Evolutionary conservation across 2,888 invertebrate species (phyloP).

Genomic region (Pollenia griseotomentosa): DNA sequence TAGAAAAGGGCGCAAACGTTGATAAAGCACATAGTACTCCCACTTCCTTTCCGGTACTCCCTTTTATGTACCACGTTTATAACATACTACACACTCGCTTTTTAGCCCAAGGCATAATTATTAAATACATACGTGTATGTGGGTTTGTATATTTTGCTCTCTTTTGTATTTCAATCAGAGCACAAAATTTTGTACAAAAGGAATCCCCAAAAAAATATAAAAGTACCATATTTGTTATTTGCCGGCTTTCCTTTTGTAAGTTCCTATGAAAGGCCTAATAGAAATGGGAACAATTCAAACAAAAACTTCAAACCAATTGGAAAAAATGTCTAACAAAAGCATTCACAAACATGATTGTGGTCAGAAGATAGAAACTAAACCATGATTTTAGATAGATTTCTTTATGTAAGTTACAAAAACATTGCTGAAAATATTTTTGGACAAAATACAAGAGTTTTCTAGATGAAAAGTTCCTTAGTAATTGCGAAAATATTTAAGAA

Average conservation of each 20-base stretch:
- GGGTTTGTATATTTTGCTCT: too few relatives aligned
- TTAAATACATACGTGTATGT: slow-evolving; percentile 1
- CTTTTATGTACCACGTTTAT: background rate
- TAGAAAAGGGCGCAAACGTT: background rate
- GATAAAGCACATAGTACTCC: background rate
- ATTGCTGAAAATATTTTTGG: too few relatives aligned
- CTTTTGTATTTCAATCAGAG: background rate
- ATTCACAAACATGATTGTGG: slow-evolving; percentile 26
- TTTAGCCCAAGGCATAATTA: slow-evolving; percentile 28
- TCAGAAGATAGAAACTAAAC: slow-evolving; percentile 25
- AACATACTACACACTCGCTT: background rate
- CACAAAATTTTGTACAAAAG: slow-evolving; percentile 12
- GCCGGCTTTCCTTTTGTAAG: slow-evolving; percentile 1
- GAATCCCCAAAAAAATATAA: slow-evolving; percentile 22
- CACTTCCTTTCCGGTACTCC: background rate
- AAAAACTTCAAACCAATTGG: background rate
- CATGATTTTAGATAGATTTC: slow-evolving; percentile 25
- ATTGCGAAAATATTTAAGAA: too few relatives aligned
- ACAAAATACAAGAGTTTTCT: too few relatives aligned
- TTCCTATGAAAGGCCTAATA: background rate
- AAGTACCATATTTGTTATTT: background rate
- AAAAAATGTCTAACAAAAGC: slow-evolving; percentile 4
- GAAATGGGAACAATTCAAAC: background rate
- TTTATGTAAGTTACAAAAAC: background rate
- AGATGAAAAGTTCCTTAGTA: too few relatives aligned